Conservation (phyloP, 2,888 invertebrate species). For the Aphidoletes aphidimyza region DNA sequence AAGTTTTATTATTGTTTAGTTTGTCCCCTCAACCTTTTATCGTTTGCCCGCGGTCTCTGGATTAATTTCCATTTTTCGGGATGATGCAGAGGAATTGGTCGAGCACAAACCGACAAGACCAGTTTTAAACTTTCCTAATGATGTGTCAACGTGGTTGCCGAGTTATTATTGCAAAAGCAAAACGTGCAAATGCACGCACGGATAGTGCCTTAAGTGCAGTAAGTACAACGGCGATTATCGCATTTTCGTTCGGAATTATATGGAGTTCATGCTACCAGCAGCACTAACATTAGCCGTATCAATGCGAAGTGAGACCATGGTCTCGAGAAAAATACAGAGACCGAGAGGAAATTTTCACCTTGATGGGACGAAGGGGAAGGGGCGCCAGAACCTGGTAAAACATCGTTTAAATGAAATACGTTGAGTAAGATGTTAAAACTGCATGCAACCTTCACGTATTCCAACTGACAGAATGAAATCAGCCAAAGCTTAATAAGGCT, state of each 20-base stretch:
- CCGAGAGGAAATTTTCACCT: slow-evolving; percentile 35
- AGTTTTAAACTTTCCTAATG: slow-evolving; percentile 41
- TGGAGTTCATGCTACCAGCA: too few species aligned
- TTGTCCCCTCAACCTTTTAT: neutral
- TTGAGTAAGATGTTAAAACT: slow-evolving; percentile 52
- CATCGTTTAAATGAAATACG: slow-evolving; percentile 49
- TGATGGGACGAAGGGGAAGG: neutral
- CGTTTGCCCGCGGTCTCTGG: too few species aligned
- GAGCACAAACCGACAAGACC: neutral
- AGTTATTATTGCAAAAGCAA: slow-evolving; percentile 30
- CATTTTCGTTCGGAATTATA: slow-evolving; percentile 20
- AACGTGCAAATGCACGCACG: slow-evolving; percentile 45
- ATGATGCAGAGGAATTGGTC: neutral
- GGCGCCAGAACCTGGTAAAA: neutral
- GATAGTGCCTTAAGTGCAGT: slow-evolving; percentile 41
- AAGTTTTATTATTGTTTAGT: neutral
- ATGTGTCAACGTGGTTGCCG: slow-evolving; percentile 47
- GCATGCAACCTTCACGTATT: slow-evolving; percentile 4
- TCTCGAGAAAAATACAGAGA: neutral
- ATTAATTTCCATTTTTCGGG: slow-evolving; percentile 10
- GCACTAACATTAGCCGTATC: neutral
- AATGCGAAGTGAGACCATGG: neutral
- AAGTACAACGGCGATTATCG: slow-evolving; percentile 41
- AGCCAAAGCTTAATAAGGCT: slow-evolving; percentile 48
- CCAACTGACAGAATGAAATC: slow-evolving; percentile 47